Conservation (phyloP, 2,797 vertebrate genomes). For the Manis crassicaudata region DNA sequence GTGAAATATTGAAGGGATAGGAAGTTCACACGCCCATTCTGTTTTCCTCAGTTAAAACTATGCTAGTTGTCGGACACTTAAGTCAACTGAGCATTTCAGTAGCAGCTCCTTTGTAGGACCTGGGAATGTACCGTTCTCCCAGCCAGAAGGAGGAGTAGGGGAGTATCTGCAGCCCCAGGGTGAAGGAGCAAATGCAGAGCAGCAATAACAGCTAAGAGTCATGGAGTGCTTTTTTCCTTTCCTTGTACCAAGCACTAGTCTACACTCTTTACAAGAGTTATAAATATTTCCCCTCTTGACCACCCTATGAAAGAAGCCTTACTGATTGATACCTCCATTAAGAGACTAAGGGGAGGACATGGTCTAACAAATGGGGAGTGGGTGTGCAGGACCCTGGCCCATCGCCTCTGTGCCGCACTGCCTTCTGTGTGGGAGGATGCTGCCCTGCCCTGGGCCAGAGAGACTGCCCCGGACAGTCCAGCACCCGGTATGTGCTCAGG, state of each 20-base stretch:
- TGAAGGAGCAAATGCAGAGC: not conserved
- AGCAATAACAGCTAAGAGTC: not conserved
- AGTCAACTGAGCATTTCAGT: not conserved
- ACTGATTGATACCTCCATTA: not conserved
- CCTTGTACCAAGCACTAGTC: not conserved
- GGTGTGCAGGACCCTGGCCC: not conserved
- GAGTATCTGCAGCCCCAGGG: not conserved
- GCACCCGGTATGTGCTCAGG: not conserved
- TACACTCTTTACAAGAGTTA: not conserved
- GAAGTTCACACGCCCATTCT: not conserved
- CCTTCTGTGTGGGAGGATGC: not conserved
- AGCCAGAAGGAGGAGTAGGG: not conserved
- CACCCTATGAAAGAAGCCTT: not conserved
- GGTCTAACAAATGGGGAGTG: not conserved
- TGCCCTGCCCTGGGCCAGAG: not conserved
- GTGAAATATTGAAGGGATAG: not conserved
- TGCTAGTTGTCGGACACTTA: not conserved
- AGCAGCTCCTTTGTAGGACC: not conserved
- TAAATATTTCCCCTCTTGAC: not conserved
- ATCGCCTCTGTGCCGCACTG: not conserved
- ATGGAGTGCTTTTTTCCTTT: not conserved
- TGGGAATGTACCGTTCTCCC: not conserved
- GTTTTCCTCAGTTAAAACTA: not conserved
- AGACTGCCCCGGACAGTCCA: rapidly evolving
- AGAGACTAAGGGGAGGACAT: not conserved